Percentiles rank a stretch among this genome's conserved stretches.
These are phyloP conservation scores for Popillia japonica DNA, from an alignment of 1,140 invertebrate genomes.

Conservation along the genomic window DNA sequence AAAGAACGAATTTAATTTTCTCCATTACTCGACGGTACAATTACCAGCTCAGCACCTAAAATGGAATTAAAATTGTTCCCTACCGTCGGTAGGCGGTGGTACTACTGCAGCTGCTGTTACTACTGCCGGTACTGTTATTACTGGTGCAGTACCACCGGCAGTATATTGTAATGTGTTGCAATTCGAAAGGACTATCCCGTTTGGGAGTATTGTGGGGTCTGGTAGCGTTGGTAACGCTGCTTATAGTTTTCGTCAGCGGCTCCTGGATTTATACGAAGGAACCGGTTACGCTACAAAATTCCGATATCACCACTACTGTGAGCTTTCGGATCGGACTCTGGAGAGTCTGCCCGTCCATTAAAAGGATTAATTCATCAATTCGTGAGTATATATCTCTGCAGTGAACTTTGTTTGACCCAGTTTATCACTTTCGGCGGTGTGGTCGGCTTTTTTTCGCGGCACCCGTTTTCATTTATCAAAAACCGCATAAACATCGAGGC, in stretches of 20 bases:
- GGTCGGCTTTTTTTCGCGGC: neutral
- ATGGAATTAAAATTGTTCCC: slow-evolving; percentile 35
- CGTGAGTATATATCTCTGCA: slow-evolving; percentile 52
- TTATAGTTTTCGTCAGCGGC: slow-evolving; percentile 63
- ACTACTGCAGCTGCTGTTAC: neutral
- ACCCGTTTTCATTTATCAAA: neutral
- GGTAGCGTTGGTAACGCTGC: slow-evolving; percentile 59
- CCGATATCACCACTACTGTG: slow-evolving; percentile 59
- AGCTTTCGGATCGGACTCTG: slow-evolving; percentile 63
- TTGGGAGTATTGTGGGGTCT: slow-evolving; percentile 61
- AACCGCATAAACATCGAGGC: neutral
- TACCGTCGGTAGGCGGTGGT: slow-evolving; percentile 15
- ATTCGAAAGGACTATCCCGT: slow-evolving; percentile 58
- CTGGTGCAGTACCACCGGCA: slow-evolving; percentile 20
- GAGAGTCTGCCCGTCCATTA: slow-evolving; percentile 63
- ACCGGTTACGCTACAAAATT: slow-evolving; percentile 61
- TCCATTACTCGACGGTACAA: slow-evolving; percentile 34
- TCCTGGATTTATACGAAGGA: slow-evolving; percentile 64
- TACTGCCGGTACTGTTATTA: slow-evolving; percentile 21
- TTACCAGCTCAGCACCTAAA: slow-evolving; percentile 35
- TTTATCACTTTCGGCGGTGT: neutral
- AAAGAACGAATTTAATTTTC: slow-evolving; percentile 39
- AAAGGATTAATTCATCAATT: slow-evolving; percentile 57
- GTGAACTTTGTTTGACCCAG: slow-evolving; percentile 1
- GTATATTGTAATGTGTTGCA: slow-evolving; percentile 56